Base-by-base conservation (phyloP, 2,797 vertebrate genomes). In the Sebastolobus altivelis region DNA sequence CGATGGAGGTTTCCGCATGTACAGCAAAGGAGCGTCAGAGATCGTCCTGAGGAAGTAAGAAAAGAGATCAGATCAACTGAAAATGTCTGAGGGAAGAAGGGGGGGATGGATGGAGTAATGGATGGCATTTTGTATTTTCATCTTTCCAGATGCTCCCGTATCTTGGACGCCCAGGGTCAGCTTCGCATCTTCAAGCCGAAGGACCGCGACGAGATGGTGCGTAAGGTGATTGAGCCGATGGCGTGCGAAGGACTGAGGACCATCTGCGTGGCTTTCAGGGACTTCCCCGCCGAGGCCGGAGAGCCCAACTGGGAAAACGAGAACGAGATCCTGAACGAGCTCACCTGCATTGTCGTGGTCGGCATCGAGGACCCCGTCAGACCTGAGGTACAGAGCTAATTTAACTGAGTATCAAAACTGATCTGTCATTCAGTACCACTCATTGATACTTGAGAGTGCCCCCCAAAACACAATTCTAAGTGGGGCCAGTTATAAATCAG, bases 21-120 rank as follows among this genome's bases (percentile, higher is more conserved):
- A 98, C 97, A 99, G 98, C 97, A 99, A 99, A 83, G 98, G 98
- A 0, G 98, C 98, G 2, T 99, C 99, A 0, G 98, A 99, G 94
- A 99, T 99, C 82, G 70, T 99, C 81, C 94, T 99, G 75, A 97
- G 98, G 91, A 99, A 98, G 99, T 99, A 66, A 88, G 88, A 70
- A 10, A 49, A 8, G 13, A 29, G 25, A 40, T n/a, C 2, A 9
- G 46, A 38, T 58, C 4, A 18, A 22, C 54, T 5, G n/a, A 6
- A n/a, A 6, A 16, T n/a, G 29, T 49, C 55, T 52, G 38, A 59
- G 27, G 11, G 22, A 35, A n/a, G 40, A 25, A 3, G 49, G 8
- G 25, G 6, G 8, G 22, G 16, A 3, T 16, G 43, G 61, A 54
- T 38, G 5, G 20, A 66, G 38, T 37, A 38, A 63, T 16, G 61